phyloP scores from a whole-genome alignment of 2,797 vertebrate species.

The Euphonia xanthogaster region DNA sequence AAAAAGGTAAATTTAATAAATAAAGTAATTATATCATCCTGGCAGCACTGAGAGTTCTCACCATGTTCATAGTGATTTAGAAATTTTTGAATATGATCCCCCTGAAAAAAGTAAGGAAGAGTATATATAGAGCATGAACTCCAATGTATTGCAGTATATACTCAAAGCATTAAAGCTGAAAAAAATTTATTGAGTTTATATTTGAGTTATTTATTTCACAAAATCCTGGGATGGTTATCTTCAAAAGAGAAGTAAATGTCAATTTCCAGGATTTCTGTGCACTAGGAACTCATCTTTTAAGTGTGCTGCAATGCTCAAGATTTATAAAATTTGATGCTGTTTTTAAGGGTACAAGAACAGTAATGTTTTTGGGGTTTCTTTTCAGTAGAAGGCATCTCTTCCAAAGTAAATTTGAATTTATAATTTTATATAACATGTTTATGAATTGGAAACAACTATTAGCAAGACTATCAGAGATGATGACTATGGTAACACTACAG shows the following conservation, averaged over 20 bases:
- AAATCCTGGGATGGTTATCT: background rate
- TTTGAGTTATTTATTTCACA: background rate
- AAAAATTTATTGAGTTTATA: background rate
- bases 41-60: background rate
- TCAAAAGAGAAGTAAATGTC: background rate
- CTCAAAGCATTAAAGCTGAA: background rate
- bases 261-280: background rate
- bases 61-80: rapidly evolving
- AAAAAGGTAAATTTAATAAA: background rate
- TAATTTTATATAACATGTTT: background rate
- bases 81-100: background rate
- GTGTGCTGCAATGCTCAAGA: background rate
- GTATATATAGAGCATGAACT: background rate
- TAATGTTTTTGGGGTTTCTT: background rate
- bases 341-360: background rate
- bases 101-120: background rate
- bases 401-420: background rate
- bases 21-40: background rate
- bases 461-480: background rate
- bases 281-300: background rate
- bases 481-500: background rate
- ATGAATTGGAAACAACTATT: background rate
- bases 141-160: background rate
- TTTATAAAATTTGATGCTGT: background rate
- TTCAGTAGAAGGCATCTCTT: background rate